These are phyloP conservation scores for Tenualosa ilisha DNA, from an alignment of 2,797 vertebrate genomes.

Conservation along the genomic window DNA sequence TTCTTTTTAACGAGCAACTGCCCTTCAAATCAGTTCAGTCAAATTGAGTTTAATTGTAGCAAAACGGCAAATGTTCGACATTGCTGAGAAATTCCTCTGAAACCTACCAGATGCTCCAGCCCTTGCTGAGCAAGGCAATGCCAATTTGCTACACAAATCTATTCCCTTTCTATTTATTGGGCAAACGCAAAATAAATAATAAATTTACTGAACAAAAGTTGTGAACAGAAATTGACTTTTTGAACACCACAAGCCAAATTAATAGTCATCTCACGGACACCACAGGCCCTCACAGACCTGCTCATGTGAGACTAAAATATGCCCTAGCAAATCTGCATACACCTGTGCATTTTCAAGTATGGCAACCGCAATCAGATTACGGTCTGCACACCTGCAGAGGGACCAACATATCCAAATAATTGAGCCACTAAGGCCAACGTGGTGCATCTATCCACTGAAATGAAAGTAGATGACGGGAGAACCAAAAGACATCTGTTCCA, in stretches of 20 bases:
- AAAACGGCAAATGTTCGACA: constrained; percentile 1
- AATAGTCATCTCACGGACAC: neutral
- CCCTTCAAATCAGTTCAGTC: constrained; percentile 1
- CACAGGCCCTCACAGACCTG: neutral
- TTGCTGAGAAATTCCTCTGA: neutral
- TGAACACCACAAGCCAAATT: neutral
- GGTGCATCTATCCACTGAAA: neutral
- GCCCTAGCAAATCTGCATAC: neutral
- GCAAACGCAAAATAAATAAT: neutral
- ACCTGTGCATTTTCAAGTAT: neutral
- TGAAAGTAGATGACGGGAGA: neutral
- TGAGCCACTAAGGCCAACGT: neutral
- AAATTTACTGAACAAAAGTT: too few species aligned
- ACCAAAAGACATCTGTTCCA: neutral
- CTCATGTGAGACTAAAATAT: neutral
- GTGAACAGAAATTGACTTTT: neutral
- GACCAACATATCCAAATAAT: neutral
- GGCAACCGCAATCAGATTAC: neutral
- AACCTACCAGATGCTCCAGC: neutral
- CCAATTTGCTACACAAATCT: neutral
- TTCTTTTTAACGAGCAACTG: constrained; percentile 7
- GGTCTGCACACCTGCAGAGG: neutral
- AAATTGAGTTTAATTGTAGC: neutral
- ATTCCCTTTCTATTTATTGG: neutral
- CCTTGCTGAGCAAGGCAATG: neutral